A percentile compares a stretch with the other conserved stretches of the same genome.
Evolutionary conservation across 1,140 invertebrate genomes (phyloP).

Genomic region (Parasteatoda tepidariorum): DNA sequence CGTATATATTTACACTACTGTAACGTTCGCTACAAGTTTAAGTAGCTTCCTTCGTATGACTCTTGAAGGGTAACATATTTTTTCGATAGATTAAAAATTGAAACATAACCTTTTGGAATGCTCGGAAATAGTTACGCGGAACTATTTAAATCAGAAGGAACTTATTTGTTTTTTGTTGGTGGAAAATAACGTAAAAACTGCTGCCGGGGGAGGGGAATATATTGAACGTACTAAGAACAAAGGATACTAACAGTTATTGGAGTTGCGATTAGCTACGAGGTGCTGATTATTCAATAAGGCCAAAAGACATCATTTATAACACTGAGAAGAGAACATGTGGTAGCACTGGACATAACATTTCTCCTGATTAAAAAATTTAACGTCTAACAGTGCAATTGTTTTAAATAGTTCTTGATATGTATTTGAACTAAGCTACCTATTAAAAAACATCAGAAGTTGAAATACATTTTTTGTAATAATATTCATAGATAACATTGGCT

Average conservation of each 20-base stretch:
- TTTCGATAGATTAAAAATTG: background rate
- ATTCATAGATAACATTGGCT: too few species aligned
- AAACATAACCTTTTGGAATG: background rate
- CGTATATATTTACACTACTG: background rate
- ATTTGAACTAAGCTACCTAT: too few species aligned
- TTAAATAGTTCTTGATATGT: too few species aligned
- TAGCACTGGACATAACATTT: too few species aligned
- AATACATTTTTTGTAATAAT: too few species aligned
- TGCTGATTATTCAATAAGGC: slow-evolving; percentile 34
- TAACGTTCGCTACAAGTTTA: background rate
- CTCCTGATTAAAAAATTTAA: too few species aligned
- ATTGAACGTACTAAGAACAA: slow-evolving; percentile 6
- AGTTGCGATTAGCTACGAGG: slow-evolving; percentile 8
- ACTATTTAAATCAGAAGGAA: background rate
- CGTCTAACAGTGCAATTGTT: too few species aligned
- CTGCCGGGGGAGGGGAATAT: slow-evolving; percentile 12
- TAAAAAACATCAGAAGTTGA: too few species aligned
- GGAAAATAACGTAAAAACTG: background rate
- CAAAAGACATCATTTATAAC: background rate
- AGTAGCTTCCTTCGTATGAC: background rate
- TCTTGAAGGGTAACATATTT: background rate
- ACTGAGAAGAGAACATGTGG: too few species aligned
- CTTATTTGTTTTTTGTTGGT: slow-evolving; percentile 3
- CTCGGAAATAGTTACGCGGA: background rate
- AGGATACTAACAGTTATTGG: slow-evolving; percentile 8